These are phyloP conservation scores for Acronicta psi DNA, from an alignment of 2,888 invertebrate species.

Conservation along the genomic window DNA sequence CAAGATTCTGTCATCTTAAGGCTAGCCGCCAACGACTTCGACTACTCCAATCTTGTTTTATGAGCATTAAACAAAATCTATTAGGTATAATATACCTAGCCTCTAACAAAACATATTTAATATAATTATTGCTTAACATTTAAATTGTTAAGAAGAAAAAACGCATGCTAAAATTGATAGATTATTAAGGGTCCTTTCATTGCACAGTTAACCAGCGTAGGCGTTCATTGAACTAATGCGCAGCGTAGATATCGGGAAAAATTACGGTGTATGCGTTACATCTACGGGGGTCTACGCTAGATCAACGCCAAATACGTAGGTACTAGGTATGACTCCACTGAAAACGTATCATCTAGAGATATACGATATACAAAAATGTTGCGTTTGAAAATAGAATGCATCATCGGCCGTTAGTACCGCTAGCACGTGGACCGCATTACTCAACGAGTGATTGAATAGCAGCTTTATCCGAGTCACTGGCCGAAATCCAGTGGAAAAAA, in stretches of 20 bases:
- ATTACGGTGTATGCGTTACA: too few relatives aligned
- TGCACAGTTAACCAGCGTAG: not conserved
- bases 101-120: constrained; percentile 19
- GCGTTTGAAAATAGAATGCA: constrained; percentile 35
- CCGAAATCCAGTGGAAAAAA: constrained; percentile 69
- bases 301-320: too few relatives aligned
- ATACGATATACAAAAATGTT: constrained; percentile 17
- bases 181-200: not conserved
- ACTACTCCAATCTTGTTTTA: constrained; percentile 47
- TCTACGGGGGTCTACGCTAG: too few relatives aligned
- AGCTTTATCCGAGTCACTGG: constrained; percentile 46
- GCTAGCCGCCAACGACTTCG: constrained; percentile 28
- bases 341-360: not conserved
- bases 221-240: not conserved
- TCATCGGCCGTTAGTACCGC: constrained; percentile 23
- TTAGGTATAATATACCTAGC: constrained; percentile 2
- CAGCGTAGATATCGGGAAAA: not conserved
- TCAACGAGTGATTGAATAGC: constrained; percentile 45
- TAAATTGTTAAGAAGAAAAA: too few relatives aligned
- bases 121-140: constrained; percentile 32
- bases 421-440: constrained; percentile 48
- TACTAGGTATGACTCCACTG: not conserved
- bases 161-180: constrained; percentile 4
- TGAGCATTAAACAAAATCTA: constrained; percentile 22
- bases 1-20: constrained; percentile 54